Evolutionary conservation across 2,113 vertebrate species (phyloP), one percentile per base, ranked within the genome.

Genomic region (Amphilophus citrinellus): DNA sequence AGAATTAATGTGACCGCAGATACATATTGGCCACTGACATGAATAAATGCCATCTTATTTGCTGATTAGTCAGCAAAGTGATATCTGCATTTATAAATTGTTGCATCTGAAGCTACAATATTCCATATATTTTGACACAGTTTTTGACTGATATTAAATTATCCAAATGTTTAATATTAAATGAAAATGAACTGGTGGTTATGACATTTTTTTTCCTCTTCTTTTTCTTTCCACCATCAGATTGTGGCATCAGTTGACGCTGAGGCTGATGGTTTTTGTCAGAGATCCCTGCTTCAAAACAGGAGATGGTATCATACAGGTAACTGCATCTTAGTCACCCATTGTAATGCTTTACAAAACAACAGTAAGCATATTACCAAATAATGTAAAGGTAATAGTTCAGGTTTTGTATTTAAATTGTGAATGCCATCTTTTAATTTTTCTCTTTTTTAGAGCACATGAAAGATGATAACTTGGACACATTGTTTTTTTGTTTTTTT

Each of bases 211-310:
- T 3, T 27, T 27, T 13, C 4, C 35, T 1, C 15, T 24, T 77
- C 75, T 60, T 17, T 7, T 68, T 47, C 44, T 3, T 47, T 17
- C 3, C 32, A 6, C 32, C 61, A 10, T 71, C 84, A 99, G 98
- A 66, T 95, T 99, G 81, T 99, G 98, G 98, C 98, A 99, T 92
- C 98, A 99, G 90, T 93, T 99, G 93, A 99, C 98, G 0, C 96
- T 99, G 85, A 97, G 97, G 57, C 93, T 99, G 44, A 94, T 97
- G 80, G 97, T 97, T 61, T 99, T 99, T 56, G 98, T 99, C 4
- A 97, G 98, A 93, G 97, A 99, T 61, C 97, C 98, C 0, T 98
- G 96, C 92, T 99, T 99, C 77, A 97, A 97, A 61, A 96, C 97
- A 20, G 98, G 98, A 83, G 98, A 99, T 94, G 98, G 98, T 7